Conservation (phyloP, 2,113 vertebrate species). For the Tricholaema leucomelas region DNA sequence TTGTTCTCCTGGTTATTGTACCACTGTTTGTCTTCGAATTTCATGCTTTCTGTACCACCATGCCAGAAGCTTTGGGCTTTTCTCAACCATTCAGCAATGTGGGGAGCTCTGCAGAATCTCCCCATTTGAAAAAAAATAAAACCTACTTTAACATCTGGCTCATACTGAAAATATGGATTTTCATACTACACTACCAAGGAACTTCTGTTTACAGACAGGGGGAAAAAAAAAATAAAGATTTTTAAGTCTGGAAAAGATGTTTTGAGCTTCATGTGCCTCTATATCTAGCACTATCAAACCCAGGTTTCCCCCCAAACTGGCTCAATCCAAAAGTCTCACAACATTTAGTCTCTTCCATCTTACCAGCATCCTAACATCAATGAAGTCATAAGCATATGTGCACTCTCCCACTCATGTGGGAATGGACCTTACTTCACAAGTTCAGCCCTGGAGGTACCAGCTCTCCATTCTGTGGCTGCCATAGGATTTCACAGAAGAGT, state of each 20-base stretch:
- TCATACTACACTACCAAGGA: neutral
- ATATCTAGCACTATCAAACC: neutral
- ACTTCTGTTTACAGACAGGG: neutral
- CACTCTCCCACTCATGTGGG: accelerated
- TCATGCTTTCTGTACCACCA: neutral
- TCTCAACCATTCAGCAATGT: neutral
- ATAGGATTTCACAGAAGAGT: neutral
- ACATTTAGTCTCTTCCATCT: neutral
- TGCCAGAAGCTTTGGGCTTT: neutral
- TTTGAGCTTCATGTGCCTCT: neutral
- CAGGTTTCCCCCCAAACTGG: neutral
- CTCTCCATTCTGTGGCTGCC: neutral
- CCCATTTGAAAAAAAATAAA: neutral
- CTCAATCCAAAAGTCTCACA: neutral
- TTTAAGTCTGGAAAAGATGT: neutral
- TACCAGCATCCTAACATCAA: neutral
- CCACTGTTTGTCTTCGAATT: no score
- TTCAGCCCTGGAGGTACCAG: no score
- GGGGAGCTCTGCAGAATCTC: neutral
- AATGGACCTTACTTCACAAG: neutral
- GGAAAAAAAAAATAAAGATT: neutral
- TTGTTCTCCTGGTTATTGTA: neutral
- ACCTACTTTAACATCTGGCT: neutral
- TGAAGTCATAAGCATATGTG: accelerated
- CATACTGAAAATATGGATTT: neutral